phyloP scores from a whole-genome alignment of 2,888 invertebrate species.

The Galerucella pusilla region DNA sequence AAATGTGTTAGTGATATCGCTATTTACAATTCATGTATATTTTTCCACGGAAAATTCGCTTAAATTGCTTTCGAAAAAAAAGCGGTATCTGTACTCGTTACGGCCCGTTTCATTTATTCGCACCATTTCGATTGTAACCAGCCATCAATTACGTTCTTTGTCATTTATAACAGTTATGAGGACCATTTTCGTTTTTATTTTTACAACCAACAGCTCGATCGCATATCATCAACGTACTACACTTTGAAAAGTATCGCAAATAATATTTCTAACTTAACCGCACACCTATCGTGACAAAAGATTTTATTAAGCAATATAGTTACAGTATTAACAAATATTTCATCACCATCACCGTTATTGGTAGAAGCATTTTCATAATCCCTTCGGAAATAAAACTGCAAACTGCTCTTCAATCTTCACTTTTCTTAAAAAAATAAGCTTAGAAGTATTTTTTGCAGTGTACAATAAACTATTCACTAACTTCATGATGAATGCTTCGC shows the following conservation, averaged over 20 bases:
- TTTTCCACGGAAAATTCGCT: neutral
- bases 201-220: neutral
- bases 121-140: constrained; percentile 4
- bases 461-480: neutral
- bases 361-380: no score
- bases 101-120: neutral
- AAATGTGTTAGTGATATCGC: neutral
- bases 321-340: neutral
- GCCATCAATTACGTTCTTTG: constrained; percentile 12
- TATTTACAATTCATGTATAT: neutral
- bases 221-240: neutral
- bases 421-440: no score
- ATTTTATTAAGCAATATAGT: no score
- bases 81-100: neutral
- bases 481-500: neutral
- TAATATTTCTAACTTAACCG: neutral
- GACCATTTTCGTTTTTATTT: constrained; percentile 10
- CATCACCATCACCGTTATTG: no score
- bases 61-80: neutral
- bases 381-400: neutral
- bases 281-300: neutral
- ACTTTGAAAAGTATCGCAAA: neutral
- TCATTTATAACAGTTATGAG: constrained; percentile 11
- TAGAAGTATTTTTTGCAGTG: neutral
- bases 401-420: no score